A percentile compares a stretch with the other conserved stretches of the same genome.
These are phyloP conservation scores for Meles meles DNA, from an alignment of 2,113 vertebrate species.

Conservation along the genomic window DNA sequence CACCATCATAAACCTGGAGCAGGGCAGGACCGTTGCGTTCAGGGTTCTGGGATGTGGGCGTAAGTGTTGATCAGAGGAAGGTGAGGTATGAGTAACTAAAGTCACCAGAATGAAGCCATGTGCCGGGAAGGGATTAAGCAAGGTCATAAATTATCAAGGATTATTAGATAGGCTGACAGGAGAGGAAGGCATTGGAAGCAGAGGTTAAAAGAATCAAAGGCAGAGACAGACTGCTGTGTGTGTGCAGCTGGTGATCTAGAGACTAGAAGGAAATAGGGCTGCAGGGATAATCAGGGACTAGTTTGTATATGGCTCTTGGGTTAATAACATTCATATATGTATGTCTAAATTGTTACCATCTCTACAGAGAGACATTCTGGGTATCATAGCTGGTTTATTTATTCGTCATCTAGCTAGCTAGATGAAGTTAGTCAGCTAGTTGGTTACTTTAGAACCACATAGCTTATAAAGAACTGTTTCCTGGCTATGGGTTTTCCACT, in stretches of 20 bases:
- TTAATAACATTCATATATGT: background rate
- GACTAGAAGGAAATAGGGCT: background rate
- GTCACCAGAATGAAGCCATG: background rate
- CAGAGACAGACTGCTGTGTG: background rate
- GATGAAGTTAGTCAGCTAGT: background rate
- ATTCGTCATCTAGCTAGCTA: background rate
- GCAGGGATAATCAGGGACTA: background rate
- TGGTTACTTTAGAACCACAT: background rate
- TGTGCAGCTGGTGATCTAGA: background rate
- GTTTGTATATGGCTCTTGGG: background rate
- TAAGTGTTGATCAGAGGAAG: background rate
- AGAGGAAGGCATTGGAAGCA: background rate
- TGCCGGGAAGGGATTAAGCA: background rate
- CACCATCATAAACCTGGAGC: background rate
- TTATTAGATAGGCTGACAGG: background rate
- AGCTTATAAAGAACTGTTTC: background rate
- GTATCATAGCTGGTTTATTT: background rate
- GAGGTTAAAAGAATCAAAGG: background rate
- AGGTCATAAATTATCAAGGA: background rate
- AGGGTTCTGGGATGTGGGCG: background rate
- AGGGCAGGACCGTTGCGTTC: background rate
- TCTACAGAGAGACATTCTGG: background rate
- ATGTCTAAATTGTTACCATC: background rate
- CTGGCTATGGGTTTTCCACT: background rate
- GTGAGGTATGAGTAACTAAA: background rate